These are phyloP conservation scores for Phortica variegata DNA, from an alignment of 1,140 invertebrate species.

Conservation along the genomic window DNA sequence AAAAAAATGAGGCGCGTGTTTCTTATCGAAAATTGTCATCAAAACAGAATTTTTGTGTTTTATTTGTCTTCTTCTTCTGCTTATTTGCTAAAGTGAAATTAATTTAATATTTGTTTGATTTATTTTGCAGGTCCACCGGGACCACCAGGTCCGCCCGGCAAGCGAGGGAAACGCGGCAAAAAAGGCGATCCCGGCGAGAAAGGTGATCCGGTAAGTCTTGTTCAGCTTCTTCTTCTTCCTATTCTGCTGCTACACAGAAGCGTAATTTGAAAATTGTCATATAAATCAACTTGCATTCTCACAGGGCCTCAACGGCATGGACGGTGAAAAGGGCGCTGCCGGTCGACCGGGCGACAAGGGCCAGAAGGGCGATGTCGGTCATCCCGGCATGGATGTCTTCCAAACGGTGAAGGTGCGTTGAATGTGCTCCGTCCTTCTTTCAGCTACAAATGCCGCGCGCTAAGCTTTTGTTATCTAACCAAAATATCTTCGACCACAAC, in stretches of 20 bases:
- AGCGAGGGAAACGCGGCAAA: constrained; percentile 84
- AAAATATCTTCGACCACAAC: too few species aligned
- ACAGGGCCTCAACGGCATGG: constrained; percentile 89
- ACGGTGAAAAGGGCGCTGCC: constrained; percentile 92
- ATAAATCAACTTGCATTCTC: constrained; percentile 15
- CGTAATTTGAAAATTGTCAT: background rate
- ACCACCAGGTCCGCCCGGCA: constrained; percentile 74
- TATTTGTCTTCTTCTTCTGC: too few species aligned
- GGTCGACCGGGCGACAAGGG: constrained; percentile 86
- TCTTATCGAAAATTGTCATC: too few species aligned
- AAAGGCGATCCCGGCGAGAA: constrained; percentile 81
- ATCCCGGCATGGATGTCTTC: constrained; percentile 86
- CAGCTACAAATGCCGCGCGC: too few species aligned
- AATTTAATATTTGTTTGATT: too few species aligned
- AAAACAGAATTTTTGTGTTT: too few species aligned
- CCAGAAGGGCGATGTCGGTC: constrained; percentile 80
- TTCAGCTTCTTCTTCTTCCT: too few species aligned
- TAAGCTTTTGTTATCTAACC: too few species aligned
- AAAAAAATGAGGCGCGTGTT: too few species aligned
- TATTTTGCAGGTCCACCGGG: constrained; percentile 68
- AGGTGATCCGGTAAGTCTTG: constrained; percentile 69
- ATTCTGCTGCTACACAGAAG: background rate
- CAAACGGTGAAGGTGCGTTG: constrained; percentile 81
- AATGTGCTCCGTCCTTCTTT: too few species aligned
- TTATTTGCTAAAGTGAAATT: background rate